phyloP scores from a whole-genome alignment of 2,888 invertebrate species.

The Apotomis turbidana region DNA sequence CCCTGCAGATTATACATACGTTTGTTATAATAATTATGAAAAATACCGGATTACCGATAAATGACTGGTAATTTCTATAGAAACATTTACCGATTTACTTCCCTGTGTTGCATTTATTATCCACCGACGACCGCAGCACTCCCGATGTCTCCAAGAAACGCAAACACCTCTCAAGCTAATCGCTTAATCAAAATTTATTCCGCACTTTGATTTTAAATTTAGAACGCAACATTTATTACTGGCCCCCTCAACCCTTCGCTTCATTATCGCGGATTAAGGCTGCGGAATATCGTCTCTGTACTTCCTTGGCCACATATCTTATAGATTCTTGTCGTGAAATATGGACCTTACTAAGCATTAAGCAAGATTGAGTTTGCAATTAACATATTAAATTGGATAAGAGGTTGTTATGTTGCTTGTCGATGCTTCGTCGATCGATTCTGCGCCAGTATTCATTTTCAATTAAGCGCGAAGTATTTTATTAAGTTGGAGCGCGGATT shows the following conservation, averaged over 20 bases:
- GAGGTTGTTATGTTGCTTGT: slow-evolving; percentile 5
- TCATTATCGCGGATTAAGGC: slow-evolving; percentile 84
- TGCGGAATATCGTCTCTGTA: slow-evolving; percentile 69
- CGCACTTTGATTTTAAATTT: slow-evolving; percentile 84
- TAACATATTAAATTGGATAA: not conserved
- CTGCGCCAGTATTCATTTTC: slow-evolving; percentile 82
- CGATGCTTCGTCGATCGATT: slow-evolving; percentile 75
- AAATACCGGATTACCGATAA: too few relatives aligned
- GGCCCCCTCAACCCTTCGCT: slow-evolving; percentile 81
- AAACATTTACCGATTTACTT: not conserved
- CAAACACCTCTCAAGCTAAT: slow-evolving; percentile 80
- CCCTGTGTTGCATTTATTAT: slow-evolving; percentile 2
- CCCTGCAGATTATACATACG: too few relatives aligned
- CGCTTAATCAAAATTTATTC: slow-evolving; percentile 84
- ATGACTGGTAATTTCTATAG: too few relatives aligned
- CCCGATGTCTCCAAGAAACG: slow-evolving; percentile 64
- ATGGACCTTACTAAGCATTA: slow-evolving; percentile 7
- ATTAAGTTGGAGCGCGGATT: slow-evolving; percentile 82
- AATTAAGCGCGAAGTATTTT: slow-evolving; percentile 84
- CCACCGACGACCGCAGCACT: slow-evolving; percentile 26
- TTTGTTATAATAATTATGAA: too few relatives aligned
- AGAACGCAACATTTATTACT: slow-evolving; percentile 83
- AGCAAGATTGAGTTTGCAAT: slow-evolving; percentile 9
- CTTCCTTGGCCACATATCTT: slow-evolving; percentile 26
- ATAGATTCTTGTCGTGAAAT: slow-evolving; percentile 6